Evolutionary conservation across 2,888 invertebrate species (phyloP).

Genomic region (Erpobdella octoculata): DNA sequence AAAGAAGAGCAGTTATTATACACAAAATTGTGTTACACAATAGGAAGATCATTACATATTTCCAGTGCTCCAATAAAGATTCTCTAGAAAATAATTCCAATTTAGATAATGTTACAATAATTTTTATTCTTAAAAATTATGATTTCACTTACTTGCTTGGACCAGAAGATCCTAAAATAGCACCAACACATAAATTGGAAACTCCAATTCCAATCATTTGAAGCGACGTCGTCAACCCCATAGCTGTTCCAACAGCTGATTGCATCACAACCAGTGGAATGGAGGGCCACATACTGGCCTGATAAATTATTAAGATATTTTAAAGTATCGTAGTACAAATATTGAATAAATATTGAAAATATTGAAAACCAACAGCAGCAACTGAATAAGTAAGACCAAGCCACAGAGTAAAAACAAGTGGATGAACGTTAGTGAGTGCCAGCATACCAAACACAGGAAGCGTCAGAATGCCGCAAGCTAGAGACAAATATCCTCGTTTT

Average conservation of each 20-base stretch:
- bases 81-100: too few species aligned
- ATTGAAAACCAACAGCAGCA: slow-evolving; percentile 44
- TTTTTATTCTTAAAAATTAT: too few species aligned
- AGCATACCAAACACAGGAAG: slow-evolving; percentile 52
- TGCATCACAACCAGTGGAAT: slow-evolving; percentile 51
- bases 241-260: slow-evolving; percentile 52
- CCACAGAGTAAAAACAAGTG: slow-evolving; percentile 50
- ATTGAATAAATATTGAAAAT: background rate
- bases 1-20: slow-evolving; percentile 42
- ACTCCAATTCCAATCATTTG: slow-evolving; percentile 54
- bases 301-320: slow-evolving; percentile 21
- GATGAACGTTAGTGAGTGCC: slow-evolving; percentile 49
- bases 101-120: too few species aligned
- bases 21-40: slow-evolving; percentile 48
- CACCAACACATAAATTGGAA: slow-evolving; percentile 51
- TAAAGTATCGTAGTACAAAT: background rate
- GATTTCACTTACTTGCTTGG: background rate
- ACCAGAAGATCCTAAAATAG: slow-evolving; percentile 45
- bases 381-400: slow-evolving; percentile 52
- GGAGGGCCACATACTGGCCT: slow-evolving; percentile 53
- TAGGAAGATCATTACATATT: slow-evolving; percentile 52
- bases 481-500: slow-evolving; percentile 48
- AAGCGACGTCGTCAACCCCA: slow-evolving; percentile 52
- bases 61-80: slow-evolving; percentile 49
- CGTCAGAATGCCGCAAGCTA: slow-evolving; percentile 47